Evolutionary conservation across 2,888 invertebrate genomes (phyloP), one percentile per base, ranked within the genome.

Genomic region (Tetranychus piercei): DNA sequence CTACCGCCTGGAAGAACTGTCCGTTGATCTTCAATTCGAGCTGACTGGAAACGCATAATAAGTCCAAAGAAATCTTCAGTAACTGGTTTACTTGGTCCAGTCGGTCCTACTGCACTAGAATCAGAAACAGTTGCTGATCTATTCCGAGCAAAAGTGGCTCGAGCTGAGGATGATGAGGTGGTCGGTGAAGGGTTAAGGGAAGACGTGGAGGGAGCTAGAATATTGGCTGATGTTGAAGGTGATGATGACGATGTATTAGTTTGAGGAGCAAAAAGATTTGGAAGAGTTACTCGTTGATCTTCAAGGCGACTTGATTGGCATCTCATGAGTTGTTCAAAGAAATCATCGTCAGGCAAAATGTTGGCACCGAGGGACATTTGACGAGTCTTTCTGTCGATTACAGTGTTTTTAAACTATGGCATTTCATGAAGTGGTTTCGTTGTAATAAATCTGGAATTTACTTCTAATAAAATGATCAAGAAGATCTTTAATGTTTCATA

Each of bases 21-120:
- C 72, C 94, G 86, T 82, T 96, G 95, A 82, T 94, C 94, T 80
- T 95, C 95, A 88, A 96, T 90, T 34, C 95, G 87, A 1, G 90
- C 90, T 23, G 80, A 79, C 83, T 94, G 94, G 74, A 92, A 88
- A 77, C 91, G 86, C 87, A 92, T 89, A 76, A 96, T 90, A 20
- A 93, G 85, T 45, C 90, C 89, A 81, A 96, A 94, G 84, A 96
- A 94, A 81, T 96, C 96, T 81, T 96, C 94, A 34, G 3, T 34
- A 34, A 34, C 5, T 34, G 34, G 34, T 34, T 34, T 34, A 81
- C 96, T 95, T 0, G 95, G 94, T 44, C 94, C 91, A 0, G 94
- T 94, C 3, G 90, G 85, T 1, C 84, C 85, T 34, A 34, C n/a
- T 20, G 66, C 9, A 11, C 6, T 20, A 0, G 66, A 66, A 22